Percentiles rank a stretch among this genome's conserved stretches.
phyloP scores from a whole-genome alignment of 2,113 vertebrate species.

The Polypterus senegalus region DNA sequence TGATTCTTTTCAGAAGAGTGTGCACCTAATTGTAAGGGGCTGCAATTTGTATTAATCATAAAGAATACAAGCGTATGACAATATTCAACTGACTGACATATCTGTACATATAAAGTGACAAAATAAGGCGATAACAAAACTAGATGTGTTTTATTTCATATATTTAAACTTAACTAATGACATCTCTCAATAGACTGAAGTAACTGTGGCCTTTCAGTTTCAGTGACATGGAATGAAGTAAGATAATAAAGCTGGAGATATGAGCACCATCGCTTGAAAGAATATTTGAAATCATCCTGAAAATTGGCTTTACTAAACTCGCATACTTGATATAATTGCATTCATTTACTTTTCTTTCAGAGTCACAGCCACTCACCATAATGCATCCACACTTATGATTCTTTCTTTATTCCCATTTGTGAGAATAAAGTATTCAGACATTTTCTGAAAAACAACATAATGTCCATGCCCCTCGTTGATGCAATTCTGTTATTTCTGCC shows the following conservation, averaged over 20 bases:
- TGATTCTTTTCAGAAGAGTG: constrained; percentile 14
- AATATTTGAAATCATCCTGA: constrained; percentile 6
- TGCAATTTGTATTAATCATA: not conserved
- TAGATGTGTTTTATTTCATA: constrained; percentile 16
- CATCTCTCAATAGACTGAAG: constrained; percentile 5
- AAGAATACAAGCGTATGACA: not conserved
- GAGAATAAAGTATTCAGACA: too few relatives aligned
- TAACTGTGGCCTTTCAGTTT: constrained; percentile 2
- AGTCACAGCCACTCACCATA: constrained; percentile 1
- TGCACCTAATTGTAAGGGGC: constrained; percentile 17
- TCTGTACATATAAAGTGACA: constrained; percentile 15
- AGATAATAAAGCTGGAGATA: constrained; percentile 10
- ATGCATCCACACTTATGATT: too few relatives aligned
- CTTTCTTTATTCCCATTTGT: too few relatives aligned
- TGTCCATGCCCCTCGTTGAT: too few relatives aligned
- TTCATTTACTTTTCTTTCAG: constrained; percentile 3
- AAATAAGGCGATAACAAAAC: constrained; percentile 15
- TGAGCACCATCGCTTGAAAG: constrained; percentile 4
- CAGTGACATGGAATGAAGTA: constrained; percentile 15
- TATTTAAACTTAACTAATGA: constrained; percentile 19
- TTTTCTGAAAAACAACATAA: too few relatives aligned
- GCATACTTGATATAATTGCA: constrained; percentile 7
- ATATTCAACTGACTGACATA: constrained; percentile 11
- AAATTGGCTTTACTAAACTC: constrained; percentile 7
- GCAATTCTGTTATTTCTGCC: too few relatives aligned